phyloP scores from a whole-genome alignment of 37 sponge, comb jelly and placozoan species.

The Crambe crambe region DNA sequence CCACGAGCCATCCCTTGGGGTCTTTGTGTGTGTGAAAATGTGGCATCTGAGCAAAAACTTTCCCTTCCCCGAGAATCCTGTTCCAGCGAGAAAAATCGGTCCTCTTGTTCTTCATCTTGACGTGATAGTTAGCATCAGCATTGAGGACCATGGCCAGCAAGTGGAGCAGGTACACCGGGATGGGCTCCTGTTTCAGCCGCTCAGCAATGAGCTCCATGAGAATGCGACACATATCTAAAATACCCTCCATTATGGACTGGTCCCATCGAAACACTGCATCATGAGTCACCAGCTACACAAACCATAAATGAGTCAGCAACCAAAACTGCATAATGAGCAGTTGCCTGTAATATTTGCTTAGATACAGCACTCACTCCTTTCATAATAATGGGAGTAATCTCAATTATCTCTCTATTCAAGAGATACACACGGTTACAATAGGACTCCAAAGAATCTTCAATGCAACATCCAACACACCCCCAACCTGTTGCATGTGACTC shows the following conservation, averaged over 20 bases:
- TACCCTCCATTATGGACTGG: constrained; percentile 79
- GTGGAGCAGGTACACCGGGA: constrained; percentile 69
- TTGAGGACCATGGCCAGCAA: constrained; percentile 68
- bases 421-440: no score
- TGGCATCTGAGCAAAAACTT: constrained; percentile 56
- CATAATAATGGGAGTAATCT: no score
- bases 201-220: constrained; percentile 83
- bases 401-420: no score
- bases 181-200: constrained; percentile 61
- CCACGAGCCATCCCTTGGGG: constrained; percentile 84
- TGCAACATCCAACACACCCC: no score
- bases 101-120: constrained; percentile 60
- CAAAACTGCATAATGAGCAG: no score
- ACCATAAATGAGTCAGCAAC: no score
- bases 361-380: no score
- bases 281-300: constrained; percentile 78
- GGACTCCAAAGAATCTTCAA: no score
- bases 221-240: constrained; percentile 78
- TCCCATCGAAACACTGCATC: constrained; percentile 92
- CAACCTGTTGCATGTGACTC: no score
- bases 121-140: constrained; percentile 70
- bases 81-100: constrained; percentile 17
- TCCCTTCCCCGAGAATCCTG: constrained; percentile 18
- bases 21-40: constrained; percentile 66
- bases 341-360: no score